Base-by-base conservation (phyloP, 1,140 invertebrate species). In the Zaprionus capensis region DNA sequence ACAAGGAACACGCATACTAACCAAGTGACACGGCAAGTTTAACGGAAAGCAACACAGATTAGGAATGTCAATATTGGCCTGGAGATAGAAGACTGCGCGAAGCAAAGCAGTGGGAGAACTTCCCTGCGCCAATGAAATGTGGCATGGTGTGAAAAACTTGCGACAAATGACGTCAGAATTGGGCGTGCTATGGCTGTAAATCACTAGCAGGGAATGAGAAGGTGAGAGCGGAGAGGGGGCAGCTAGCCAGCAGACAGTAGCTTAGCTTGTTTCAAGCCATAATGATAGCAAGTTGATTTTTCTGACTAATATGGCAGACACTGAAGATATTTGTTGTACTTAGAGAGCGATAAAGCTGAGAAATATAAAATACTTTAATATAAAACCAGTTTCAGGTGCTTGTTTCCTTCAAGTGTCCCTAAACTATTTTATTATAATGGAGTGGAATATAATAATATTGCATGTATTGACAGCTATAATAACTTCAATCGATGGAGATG, bases 21-120 rank as follows among this genome's bases (percentile, higher is more conserved):
- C 84, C 74, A 84, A 88, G 85, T 88, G 84, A 88, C 84, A 88
- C 85, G 84, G 84, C 84, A 88, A 46, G 84, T 88, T 88, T 88
- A 84, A 79, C 84, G 85, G 85, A 74, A 67, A 56, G 70, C 66
- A 74, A 80, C 84, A 86, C 78, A 90, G 84, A 88, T 88, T 88
- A 88, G 78, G 84, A 88, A 88, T 88, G 84, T 88, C 84, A 88
- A 88, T 88, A 88, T 88, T 88, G 83, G 84, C 81, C 84, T 1
- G n/a, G 4, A 62, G 24, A 31, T 44, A 63, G 34, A 65, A 44
- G 63, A 82, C 67, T 49, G 46, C 34, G 74, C 0, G 41, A 17
- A 7, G 31, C 31, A 34, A 46, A n/a, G 5, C 38, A 15, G 5
- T 7, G 17, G n/a, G 38, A 41, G 15, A 6, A 7, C 31, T 34